These are phyloP conservation scores for Thelaira solivaga DNA, from an alignment of 2,888 invertebrate genomes.

Conservation along the genomic window DNA sequence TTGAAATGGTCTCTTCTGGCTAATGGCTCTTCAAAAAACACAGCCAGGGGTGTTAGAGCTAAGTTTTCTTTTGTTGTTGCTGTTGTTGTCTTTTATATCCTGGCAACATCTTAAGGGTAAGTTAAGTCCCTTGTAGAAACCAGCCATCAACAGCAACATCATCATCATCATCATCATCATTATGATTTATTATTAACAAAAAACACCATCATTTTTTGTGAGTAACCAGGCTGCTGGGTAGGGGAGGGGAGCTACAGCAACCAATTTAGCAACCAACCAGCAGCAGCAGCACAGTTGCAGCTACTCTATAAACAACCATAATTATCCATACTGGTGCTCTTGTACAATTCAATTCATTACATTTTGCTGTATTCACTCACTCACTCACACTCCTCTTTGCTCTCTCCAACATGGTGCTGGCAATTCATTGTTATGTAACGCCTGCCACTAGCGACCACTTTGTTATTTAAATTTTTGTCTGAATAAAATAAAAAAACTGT, in stretches of 20 bases:
- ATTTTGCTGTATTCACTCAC: neutral
- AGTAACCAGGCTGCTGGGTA: neutral
- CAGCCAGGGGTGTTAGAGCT: constrained; percentile 16
- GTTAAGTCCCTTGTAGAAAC: constrained; percentile 6
- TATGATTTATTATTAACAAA: no score
- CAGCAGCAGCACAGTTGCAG: constrained; percentile 21
- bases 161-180: constrained; percentile 36
- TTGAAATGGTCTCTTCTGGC: constrained; percentile 23
- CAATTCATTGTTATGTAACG: constrained; percentile 49
- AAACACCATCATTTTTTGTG: neutral
- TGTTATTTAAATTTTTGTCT: constrained; percentile 52
- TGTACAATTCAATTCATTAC: constrained; percentile 21
- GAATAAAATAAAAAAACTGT: constrained; percentile 28
- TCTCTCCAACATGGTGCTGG: constrained; percentile 49
- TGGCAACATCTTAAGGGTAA: constrained; percentile 48
- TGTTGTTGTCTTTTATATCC: no score
- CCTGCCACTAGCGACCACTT: constrained; percentile 60
- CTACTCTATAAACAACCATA: constrained; percentile 55
- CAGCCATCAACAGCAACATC: no score
- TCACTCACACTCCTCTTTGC: constrained; percentile 45
- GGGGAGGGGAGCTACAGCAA: constrained; percentile 31
- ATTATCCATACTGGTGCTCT: constrained; percentile 43
- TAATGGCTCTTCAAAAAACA: neutral
- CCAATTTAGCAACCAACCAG: constrained; percentile 59
- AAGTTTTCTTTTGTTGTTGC: neutral